Evolutionary conservation across 2,888 invertebrate species (phyloP).

Genomic region (Eledone cirrhosa): DNA sequence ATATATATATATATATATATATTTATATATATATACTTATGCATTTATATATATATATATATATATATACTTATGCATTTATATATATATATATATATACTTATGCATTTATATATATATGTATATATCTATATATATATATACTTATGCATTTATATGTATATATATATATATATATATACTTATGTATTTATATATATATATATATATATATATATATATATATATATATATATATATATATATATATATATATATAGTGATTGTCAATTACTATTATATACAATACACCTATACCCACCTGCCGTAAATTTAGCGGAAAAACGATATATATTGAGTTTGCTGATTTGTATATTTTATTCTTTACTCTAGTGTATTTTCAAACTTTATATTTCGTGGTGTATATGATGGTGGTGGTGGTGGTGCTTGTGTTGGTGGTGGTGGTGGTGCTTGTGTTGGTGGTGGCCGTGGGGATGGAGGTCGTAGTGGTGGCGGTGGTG

Average conservation of each 20-base stretch:
- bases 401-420: no score
- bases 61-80: not conserved
- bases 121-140: not conserved
- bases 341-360: no score
- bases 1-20: not conserved
- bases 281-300: no score
- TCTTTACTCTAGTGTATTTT: no score
- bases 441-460: no score
- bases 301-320: no score
- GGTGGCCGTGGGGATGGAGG: no score
- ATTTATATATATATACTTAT: not conserved
- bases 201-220: constrained; percentile 3
- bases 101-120: not conserved
- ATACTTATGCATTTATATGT: not conserved
- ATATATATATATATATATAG: not conserved
- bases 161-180: not conserved
- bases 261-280: no score
- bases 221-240: constrained; percentile 2
- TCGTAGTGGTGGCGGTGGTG: no score
- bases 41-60: not conserved
- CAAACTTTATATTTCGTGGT: no score
- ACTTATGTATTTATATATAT: not conserved
- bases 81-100: not conserved
- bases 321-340: no score
- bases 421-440: no score